Evolutionary conservation across 1,140 invertebrate species (phyloP).

Genomic region (Drosophila yakuba): DNA sequence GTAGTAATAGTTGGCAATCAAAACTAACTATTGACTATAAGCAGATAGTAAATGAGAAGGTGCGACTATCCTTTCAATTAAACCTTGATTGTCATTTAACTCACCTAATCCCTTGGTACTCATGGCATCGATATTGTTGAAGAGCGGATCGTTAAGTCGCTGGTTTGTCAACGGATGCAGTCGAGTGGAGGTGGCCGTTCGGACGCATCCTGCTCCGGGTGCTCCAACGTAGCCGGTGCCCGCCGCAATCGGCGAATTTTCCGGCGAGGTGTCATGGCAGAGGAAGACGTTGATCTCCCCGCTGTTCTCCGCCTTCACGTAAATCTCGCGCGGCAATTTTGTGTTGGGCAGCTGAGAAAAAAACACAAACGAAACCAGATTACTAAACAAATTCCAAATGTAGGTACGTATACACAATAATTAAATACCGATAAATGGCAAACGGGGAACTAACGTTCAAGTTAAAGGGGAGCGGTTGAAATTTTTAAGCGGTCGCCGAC

Average conservation of each 20-base stretch:
- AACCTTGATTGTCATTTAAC: neutral
- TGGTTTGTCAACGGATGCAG: slow-evolving; percentile 66
- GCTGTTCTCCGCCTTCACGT: slow-evolving; percentile 92
- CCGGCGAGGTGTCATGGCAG: slow-evolving; percentile 90
- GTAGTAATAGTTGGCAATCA: neutral
- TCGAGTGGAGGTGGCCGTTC: slow-evolving; percentile 74
- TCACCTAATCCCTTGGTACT: slow-evolving; percentile 69
- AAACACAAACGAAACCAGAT: slow-evolving; percentile 1
- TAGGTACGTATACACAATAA: neutral
- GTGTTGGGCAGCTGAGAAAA: slow-evolving; percentile 86
- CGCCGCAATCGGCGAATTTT: slow-evolving; percentile 75
- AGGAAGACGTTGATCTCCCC: slow-evolving; percentile 97
- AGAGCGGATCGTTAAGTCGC: slow-evolving; percentile 75
- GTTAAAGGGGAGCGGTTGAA: slow-evolving; percentile 15
- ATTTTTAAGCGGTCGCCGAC: slow-evolving; percentile 47
- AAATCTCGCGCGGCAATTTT: slow-evolving; percentile 89
- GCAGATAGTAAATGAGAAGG: too few relatives aligned
- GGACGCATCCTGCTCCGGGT: slow-evolving; percentile 53
- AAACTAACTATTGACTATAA: too few relatives aligned
- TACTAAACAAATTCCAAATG: slow-evolving; percentile 20
- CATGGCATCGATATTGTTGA: slow-evolving; percentile 80
- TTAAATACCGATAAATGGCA: slow-evolving; percentile 1
- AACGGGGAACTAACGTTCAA: slow-evolving; percentile 18
- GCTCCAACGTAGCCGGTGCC: slow-evolving; percentile 44
- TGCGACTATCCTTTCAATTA: too few relatives aligned